These are phyloP conservation scores for Pristiophorus japonicus DNA, from an alignment of 2,113 vertebrate genomes.

Conservation along the genomic window DNA sequence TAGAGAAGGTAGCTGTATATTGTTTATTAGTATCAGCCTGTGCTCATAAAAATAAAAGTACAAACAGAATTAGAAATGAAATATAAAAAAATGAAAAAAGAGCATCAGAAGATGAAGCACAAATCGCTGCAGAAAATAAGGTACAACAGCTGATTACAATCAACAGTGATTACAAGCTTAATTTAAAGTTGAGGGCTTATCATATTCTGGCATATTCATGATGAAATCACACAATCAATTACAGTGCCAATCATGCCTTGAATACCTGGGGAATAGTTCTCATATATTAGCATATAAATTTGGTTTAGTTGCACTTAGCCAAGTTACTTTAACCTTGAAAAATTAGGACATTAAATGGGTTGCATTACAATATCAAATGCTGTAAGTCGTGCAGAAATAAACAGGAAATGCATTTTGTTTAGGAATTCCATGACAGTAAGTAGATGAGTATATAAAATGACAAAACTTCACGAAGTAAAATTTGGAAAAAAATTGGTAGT, in stretches of 20 bases:
- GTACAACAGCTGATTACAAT: conserved; percentile 20
- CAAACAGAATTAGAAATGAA: background rate
- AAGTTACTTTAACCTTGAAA: background rate
- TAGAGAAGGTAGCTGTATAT: background rate
- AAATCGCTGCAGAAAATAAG: background rate
- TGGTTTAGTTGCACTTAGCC: background rate
- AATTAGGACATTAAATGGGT: background rate
- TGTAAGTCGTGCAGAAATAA: background rate
- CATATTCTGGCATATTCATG: conserved; percentile 28
- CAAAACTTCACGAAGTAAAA: background rate
- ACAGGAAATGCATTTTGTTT: background rate
- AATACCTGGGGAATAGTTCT: background rate
- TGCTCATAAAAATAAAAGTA: background rate
- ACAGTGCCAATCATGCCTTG: conserved; percentile 26
- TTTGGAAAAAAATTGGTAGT: background rate
- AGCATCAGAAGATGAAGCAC: background rate
- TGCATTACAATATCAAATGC: background rate
- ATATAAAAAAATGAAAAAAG: background rate
- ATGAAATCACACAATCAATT: conserved; percentile 28
- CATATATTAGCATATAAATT: conserved; percentile 25
- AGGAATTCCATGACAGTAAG: background rate
- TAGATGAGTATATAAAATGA: background rate
- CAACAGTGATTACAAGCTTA: conserved; percentile 11
- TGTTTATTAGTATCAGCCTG: background rate
- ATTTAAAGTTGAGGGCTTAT: conserved; percentile 17